Evolutionary conservation across 2,888 invertebrate genomes (phyloP).

Genomic region (Agrypnus murinus): DNA sequence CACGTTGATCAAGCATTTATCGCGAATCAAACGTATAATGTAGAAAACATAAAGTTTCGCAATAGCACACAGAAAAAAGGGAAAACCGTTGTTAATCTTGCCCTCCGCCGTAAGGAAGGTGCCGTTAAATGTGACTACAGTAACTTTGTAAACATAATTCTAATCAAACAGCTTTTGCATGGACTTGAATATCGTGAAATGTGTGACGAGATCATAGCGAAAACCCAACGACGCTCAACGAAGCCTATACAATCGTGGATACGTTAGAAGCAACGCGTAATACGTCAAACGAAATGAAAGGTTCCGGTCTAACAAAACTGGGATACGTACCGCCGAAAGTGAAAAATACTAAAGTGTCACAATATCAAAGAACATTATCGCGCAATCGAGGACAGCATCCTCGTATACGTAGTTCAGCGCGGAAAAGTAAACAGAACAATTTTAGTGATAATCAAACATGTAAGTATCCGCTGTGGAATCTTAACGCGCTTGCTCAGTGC

Average conservation of each 20-base stretch:
- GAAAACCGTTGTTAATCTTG: too few species aligned
- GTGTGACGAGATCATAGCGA: slow-evolving; percentile 41
- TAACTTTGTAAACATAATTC: slow-evolving; percentile 36
- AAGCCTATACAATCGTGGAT: slow-evolving; percentile 39
- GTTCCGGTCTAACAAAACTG: too few species aligned
- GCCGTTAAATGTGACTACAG: slow-evolving; percentile 36
- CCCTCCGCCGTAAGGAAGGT: too few species aligned
- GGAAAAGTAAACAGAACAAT: background rate
- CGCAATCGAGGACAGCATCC: background rate
- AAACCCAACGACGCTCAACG: slow-evolving; percentile 31
- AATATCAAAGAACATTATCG: background rate
- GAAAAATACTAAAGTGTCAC: background rate
- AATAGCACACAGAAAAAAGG: too few species aligned
- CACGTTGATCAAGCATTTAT: too few species aligned
- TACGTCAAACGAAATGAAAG: slow-evolving; percentile 24
- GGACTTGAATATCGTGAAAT: slow-evolving; percentile 38
- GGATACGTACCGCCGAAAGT: too few species aligned
- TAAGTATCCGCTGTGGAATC: slow-evolving; percentile 28
- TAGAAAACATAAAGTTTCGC: too few species aligned
- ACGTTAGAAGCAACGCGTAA: slow-evolving; percentile 35
- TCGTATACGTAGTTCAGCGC: background rate
- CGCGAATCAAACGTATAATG: too few species aligned
- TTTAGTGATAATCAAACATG: background rate
- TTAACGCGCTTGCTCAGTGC: slow-evolving; percentile 36
- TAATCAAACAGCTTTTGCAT: slow-evolving; percentile 35